Conservation (phyloP, 2,113 vertebrate species). For the Ifrita kowaldi region DNA sequence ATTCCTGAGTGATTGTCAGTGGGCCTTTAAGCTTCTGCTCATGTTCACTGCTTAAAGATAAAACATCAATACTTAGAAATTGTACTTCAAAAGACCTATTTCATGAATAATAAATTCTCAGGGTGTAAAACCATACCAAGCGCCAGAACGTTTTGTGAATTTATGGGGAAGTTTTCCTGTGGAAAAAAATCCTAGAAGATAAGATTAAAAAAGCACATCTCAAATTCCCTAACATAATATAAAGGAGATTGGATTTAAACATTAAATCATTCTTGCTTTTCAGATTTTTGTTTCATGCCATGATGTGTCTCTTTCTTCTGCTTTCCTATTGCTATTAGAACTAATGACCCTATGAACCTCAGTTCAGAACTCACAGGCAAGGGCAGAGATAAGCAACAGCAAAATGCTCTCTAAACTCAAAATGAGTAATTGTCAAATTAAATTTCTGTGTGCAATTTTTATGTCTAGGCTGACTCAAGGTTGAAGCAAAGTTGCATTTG, state of each 20-base stretch:
- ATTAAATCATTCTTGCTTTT: neutral
- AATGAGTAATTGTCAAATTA: neutral
- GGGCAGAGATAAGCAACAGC: neutral
- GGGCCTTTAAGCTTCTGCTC: slow-evolving; percentile 64
- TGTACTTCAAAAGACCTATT: slow-evolving; percentile 72
- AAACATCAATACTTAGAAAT: slow-evolving; percentile 76
- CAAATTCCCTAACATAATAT: neutral
- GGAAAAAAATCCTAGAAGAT: slow-evolving; percentile 19
- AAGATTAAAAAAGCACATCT: slow-evolving; percentile 19
- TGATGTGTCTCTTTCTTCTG: neutral
- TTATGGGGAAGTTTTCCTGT: slow-evolving; percentile 61
- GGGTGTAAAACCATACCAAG: slow-evolving; percentile 61
- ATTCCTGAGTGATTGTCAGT: slow-evolving; percentile 73
- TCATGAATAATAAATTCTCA: slow-evolving; percentile 76
- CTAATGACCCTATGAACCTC: slow-evolving; percentile 4
- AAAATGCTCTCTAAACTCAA: neutral
- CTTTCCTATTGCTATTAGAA: neutral
- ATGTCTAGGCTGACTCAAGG: neutral
- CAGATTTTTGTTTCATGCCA: slow-evolving; percentile 4
- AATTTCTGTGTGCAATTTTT: neutral
- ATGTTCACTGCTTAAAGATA: slow-evolving; percentile 68
- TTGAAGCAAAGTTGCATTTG: neutral
- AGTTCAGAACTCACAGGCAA: neutral
- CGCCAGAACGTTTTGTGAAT: slow-evolving; percentile 68
- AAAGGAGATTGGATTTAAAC: slow-evolving; percentile 42